These are phyloP conservation scores for Siderastrea siderea DNA, from an alignment of 92 coral and sea anemone species.

Conservation along the genomic window DNA sequence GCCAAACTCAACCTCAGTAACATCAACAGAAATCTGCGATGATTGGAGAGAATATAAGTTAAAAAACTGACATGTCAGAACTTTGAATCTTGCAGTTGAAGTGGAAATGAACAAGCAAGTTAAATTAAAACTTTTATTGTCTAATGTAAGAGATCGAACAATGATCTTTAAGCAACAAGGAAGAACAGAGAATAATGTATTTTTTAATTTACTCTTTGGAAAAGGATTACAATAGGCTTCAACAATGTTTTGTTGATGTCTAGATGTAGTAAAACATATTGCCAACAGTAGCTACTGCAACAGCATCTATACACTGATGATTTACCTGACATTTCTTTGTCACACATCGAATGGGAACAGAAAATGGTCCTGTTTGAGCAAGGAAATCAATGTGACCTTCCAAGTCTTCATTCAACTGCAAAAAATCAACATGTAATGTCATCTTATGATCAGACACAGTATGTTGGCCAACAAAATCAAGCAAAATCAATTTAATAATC, in stretches of 20 bases:
- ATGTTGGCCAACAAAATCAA: too few species aligned
- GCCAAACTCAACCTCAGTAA: slow-evolving; percentile 87
- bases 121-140: too few species aligned
- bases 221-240: too few species aligned
- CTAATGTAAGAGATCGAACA: too few species aligned
- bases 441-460: too few species aligned
- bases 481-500: too few species aligned
- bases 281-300: background rate
- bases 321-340: slow-evolving; percentile 97
- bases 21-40: slow-evolving; percentile 81
- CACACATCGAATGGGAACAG: slow-evolving; percentile 93
- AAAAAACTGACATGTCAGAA: background rate
- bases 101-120: too few species aligned
- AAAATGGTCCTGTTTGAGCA: slow-evolving; percentile 98
- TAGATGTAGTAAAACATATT: background rate
- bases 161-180: too few species aligned
- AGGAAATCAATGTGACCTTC: slow-evolving; percentile 99
- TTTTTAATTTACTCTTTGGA: too few species aligned
- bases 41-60: background rate
- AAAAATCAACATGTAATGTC: background rate
- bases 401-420: slow-evolving; percentile 92
- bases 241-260: too few species aligned
- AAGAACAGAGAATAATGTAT: too few species aligned
- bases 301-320: background rate
- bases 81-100: background rate